Evolutionary conservation across 2,888 invertebrate genomes (phyloP), one percentile per base, ranked within the genome.

Genomic region (Drosophila atripex): DNA sequence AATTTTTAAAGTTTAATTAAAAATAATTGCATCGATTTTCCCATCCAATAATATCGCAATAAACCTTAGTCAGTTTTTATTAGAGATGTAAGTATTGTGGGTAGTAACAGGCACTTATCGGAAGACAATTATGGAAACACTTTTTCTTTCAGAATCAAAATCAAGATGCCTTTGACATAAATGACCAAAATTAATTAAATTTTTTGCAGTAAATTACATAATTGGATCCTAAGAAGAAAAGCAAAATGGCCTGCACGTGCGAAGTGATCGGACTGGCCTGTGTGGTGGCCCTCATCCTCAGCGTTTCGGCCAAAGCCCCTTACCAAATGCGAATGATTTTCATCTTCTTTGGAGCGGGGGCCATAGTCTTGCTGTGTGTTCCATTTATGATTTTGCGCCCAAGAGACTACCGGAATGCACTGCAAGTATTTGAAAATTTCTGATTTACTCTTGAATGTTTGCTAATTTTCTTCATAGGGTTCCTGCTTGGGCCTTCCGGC

Each of bases 341-440:
- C 59, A 96, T 96, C 89, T 92, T 94, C 49, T 78, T 95, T 43
- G 90, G 93, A 53, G 93, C 94, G 35, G 92, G 94, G 78, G 86
- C 94, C 82, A 92, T 93, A 76, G 93, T 95, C 23, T 69, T 89
- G 61, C 90, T 94, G 74, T 94, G 94, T 72, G 93, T 97, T 73
- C 96, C 96, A 6, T 91, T 96, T 45, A 96, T 96, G 95, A 90
- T 96, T 65, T 89, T 95, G 18, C 93, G 93, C 75, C 96, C 96
- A 2, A 93, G 94, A 76, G 94, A 95, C 89, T 95, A 95, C 77
- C 94, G 93, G 88, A 97, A 97, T 92, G 96, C 95, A 14, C 90
- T 96, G 96, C 97, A 93, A 95, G 95, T 52, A 12, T 9, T 7
- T 6, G 1, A 25, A 39, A 14, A 1, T 39, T 16, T 7, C 16